Conservation (phyloP, 2,113 vertebrate genomes). For the Astatotilapia flaviijosephi region DNA sequence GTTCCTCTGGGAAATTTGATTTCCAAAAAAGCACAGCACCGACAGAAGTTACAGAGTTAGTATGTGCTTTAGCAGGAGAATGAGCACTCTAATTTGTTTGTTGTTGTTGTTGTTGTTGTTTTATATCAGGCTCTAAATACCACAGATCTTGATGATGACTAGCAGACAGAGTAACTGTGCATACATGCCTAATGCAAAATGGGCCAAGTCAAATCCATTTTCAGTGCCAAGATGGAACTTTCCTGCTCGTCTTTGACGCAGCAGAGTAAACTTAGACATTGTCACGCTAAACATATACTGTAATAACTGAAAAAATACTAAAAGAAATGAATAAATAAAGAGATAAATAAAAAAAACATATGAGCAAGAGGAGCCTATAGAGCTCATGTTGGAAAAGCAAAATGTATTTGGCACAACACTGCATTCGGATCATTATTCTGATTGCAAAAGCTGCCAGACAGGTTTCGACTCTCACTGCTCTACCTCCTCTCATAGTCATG, state of each 20-base stretch:
- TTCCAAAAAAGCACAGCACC: too few relatives aligned
- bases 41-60: too few relatives aligned
- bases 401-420: not conserved
- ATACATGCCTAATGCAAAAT: not conserved
- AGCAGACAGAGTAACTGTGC: not conserved
- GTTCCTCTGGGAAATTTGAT: too few relatives aligned
- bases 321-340: not conserved
- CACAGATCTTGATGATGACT: not conserved
- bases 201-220: not conserved
- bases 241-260: not conserved
- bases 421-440: not conserved
- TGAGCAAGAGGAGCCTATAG: not conserved
- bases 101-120: not conserved
- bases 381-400: not conserved
- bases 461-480: not conserved
- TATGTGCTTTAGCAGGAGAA: not conserved
- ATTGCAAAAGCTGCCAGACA: not conserved
- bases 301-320: not conserved
- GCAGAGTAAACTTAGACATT: not conserved
- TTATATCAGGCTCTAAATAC: not conserved
- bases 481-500: not conserved
- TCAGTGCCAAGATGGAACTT: not conserved
- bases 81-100: not conserved
- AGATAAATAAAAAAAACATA: not conserved
- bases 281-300: not conserved